Percentiles rank a stretch among this genome's conserved stretches.
These are phyloP conservation scores for Spisula solida DNA, from an alignment of 2,888 invertebrate species.

Conservation along the genomic window DNA sequence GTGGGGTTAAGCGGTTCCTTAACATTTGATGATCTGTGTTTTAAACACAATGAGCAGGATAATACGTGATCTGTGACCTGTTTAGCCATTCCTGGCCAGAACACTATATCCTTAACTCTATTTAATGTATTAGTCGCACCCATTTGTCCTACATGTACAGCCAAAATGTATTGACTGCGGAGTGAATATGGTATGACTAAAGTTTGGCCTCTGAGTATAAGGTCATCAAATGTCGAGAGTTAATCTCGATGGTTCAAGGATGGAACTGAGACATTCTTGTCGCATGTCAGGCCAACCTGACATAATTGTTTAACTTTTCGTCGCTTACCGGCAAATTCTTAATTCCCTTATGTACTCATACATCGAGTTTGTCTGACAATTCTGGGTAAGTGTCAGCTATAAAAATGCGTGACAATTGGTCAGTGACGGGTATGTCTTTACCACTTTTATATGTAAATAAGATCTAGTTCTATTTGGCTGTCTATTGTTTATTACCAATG, in stretches of 20 bases:
- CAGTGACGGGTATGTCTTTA: not conserved
- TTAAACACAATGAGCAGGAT: not conserved
- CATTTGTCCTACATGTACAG: conserved; percentile 7
- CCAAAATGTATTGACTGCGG: not conserved
- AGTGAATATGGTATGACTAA: conserved; percentile 10
- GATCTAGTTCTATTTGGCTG: no score
- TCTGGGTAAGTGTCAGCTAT: conserved; percentile 13
- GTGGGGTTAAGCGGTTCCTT: conserved; percentile 17
- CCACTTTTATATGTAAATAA: not conserved
- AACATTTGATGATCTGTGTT: not conserved
- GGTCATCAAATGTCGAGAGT: not conserved
- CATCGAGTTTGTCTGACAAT: not conserved
- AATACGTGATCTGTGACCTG: conserved; percentile 7
- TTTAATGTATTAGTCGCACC: not conserved
- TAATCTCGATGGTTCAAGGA: conserved; percentile 44
- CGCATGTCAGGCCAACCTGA: not conserved
- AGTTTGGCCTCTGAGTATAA: conserved; percentile 42
- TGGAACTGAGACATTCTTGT: not conserved
- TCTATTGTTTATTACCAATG: no score
- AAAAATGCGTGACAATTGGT: not conserved
- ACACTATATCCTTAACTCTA: conserved; percentile 17
- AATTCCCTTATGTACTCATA: not conserved
- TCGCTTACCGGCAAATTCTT: not conserved
- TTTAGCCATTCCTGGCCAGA: conserved; percentile 28
- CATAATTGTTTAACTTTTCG: not conserved